Base-by-base conservation (phyloP, 2,797 vertebrate genomes). In the Coregonus sp. region DNA sequence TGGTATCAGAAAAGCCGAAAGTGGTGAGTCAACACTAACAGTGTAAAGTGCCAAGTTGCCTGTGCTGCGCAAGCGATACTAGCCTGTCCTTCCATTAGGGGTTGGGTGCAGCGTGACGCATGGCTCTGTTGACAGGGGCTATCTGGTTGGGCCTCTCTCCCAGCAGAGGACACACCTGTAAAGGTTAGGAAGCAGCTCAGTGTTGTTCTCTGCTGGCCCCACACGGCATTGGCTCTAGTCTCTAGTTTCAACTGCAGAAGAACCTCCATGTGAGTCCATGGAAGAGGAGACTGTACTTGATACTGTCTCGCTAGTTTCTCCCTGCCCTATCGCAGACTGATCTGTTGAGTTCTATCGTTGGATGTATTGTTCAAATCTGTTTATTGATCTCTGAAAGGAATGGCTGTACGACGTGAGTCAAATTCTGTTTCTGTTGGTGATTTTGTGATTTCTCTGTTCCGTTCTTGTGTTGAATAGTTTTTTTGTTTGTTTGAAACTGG, bases 321-420 rank as follows among this genome's bases (percentile, higher is more conserved):
- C 35, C 35, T 37, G 9, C 4, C 12, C 4, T 68, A 2, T 66
- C 56, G 50, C 40, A 18, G 40, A 2, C 50, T 61, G 80, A 74
- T 78, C 70, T 70, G 70, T 74, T n/a, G 31, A 75, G 5, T 54
- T 73, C 2, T 73, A 15, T 54, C 6, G 40, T 73, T 20, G 29
- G 18, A 35, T 71, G 0, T 69, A 5, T 40, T n/a, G 4, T 67
- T 67, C 11, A 16, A 12, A 67, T 35, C 4, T 35, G 67, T 5
- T 40, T 67, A 67, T 18, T 68, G 59, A 75, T 47, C 77, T 76
- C 72, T 75, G 70, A 54, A 73, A 77, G 47, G 5, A 70, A 93
- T 93, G 91, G 87, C 89, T 50, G 87, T 91, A 74, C 82, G 86
- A 40, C 6, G 92, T 92, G 78, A 91, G 91, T 91, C 86, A 79